Percentiles rank a stretch among this genome's conserved stretches.
Evolutionary conservation across 2,113 vertebrate species (phyloP).

Genomic region (Sinocyclocheilus anophthalmus): DNA sequence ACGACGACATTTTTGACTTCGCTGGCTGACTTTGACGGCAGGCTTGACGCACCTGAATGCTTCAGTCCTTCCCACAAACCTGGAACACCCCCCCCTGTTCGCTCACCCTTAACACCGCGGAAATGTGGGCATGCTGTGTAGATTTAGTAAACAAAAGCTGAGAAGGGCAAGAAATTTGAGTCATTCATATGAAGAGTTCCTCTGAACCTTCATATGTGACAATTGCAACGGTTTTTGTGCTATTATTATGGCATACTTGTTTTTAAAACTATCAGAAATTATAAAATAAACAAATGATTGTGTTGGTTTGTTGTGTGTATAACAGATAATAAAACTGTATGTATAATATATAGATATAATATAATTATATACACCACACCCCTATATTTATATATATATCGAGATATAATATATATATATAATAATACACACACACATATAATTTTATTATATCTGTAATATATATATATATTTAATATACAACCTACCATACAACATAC

Average conservation of each 20-base stretch:
- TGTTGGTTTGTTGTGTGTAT: no score
- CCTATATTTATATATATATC: no score
- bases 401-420: no score
- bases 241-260: not conserved
- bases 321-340: no score
- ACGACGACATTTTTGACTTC: slow-evolving; percentile 11
- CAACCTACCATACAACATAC: no score
- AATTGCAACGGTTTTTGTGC: not conserved
- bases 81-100: slow-evolving; percentile 30
- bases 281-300: no score
- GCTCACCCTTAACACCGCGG: slow-evolving; percentile 13
- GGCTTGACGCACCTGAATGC: slow-evolving; percentile 4
- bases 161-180: not conserved
- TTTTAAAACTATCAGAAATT: no score
- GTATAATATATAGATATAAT: no score
- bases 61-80: slow-evolving; percentile 2
- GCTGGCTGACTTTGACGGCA: slow-evolving; percentile 30
- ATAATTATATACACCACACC: no score
- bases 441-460: no score
- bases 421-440: no score
- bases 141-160: slow-evolving; percentile 5
- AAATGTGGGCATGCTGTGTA: not conserved
- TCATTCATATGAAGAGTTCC: not conserved
- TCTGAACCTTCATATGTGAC: not conserved
- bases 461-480: no score